Percentiles rank a stretch among this genome's conserved stretches.
Conservation (phyloP, 2,888 invertebrate species). For the Lasioglossum zephyrum region DNA sequence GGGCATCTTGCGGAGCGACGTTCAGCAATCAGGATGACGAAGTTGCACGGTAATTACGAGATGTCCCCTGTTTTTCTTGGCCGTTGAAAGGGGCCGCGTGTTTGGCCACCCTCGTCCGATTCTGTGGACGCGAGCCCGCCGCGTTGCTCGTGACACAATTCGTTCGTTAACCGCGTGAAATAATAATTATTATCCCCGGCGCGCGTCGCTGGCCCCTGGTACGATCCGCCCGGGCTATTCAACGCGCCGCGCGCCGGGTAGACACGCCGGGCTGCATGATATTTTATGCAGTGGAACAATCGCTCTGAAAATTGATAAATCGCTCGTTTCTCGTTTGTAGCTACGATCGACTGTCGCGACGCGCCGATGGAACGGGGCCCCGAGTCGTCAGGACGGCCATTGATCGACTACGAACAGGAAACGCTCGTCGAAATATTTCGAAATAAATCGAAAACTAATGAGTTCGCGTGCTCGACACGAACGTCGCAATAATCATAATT, state of each 20-base stretch:
- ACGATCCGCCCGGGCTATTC: constrained; percentile 63
- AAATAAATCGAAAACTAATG: constrained; percentile 47
- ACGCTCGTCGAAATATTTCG: constrained; percentile 47
- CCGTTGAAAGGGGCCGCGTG: not conserved
- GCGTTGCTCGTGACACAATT: constrained; percentile 76
- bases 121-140: constrained; percentile 15
- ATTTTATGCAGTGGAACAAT: constrained; percentile 71
- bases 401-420: constrained; percentile 43
- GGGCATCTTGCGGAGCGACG: constrained; percentile 21
- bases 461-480: not conserved
- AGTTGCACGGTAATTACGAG: constrained; percentile 68
- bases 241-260: constrained; percentile 16
- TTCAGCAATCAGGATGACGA: constrained; percentile 63
- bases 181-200: constrained; percentile 76
- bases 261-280: constrained; percentile 55
- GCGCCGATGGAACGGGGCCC: not conserved
- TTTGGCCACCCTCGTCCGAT: not conserved
- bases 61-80: constrained; percentile 36
- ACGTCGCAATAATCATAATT: constrained; percentile 47
- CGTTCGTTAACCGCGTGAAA: constrained; percentile 79
- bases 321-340: constrained; percentile 64
- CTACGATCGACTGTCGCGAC: constrained; percentile 34
- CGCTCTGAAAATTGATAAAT: constrained; percentile 73
- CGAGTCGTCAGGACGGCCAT: constrained; percentile 38
- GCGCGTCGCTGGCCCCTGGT: constrained; percentile 64